Base-by-base conservation (phyloP, 2,113 vertebrate species). In the Jaculus jaculus region DNA sequence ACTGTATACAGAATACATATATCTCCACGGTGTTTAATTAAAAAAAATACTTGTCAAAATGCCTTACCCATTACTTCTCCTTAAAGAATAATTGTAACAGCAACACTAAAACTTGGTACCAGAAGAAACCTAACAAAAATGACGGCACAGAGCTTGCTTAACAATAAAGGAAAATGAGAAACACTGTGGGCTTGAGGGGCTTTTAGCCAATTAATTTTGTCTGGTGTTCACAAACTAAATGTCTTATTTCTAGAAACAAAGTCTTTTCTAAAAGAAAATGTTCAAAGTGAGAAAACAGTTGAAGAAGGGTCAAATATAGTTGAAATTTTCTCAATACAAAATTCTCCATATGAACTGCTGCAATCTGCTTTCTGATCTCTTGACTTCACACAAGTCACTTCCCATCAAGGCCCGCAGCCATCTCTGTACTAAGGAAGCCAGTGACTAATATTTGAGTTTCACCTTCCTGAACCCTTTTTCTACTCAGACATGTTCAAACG, bases 301-400 rank as follows among this genome's bases (percentile, higher is more conserved):
- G 71, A 69, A 82, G n/a, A 54, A 75, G 42, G 34, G 73, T 90
- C 91, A 90, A 72, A 42, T 11, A 39, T 84, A 87, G 89, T 13
- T 86, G 54, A 93, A 93, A 87, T 91, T 28, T 69, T 32, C 69
- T 84, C 84, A 84, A 24, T 16, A 89, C 18, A 78, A 82, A 85
- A 51, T 42, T 91, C 81, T 88, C 71, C 42, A 3, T 79, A 24
- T 72, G 77, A 93, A 73, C 74, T 34, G n/a, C 75, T 51, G 26
- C 61, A 21, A 80, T 88, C 54, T 96, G 58, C 84, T 74, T 94
- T 84, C 37, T 69, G 74, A 83, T 96, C 85, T 89, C 61, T 87
- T 88, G 37, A 89, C 65, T 78, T 79, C 80, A 90, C 47, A 84
- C 1, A 26, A n/a, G 75, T 84, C 71, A 78, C n/a, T 74, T 79